Percentiles rank a stretch among this genome's conserved stretches.
These are phyloP conservation scores for Streblospio benedicti DNA, from an alignment of 1,140 invertebrate genomes.

Conservation along the genomic window DNA sequence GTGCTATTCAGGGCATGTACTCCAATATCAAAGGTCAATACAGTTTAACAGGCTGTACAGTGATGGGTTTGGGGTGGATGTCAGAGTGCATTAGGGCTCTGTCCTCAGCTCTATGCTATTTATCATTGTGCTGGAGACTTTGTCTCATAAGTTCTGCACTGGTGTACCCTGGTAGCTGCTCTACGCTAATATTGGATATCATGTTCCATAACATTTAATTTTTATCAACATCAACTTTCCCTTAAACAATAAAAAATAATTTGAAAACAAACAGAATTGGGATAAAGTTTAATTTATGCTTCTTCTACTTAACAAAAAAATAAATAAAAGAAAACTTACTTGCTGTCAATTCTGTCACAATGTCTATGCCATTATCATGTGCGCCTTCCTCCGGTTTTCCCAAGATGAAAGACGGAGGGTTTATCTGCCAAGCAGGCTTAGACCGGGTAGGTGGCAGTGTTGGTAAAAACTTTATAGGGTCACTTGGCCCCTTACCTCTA, in stretches of 20 bases:
- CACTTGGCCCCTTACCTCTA: conserved; percentile 42
- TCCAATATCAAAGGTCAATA: too few relatives aligned
- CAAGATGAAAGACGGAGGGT: conserved; percentile 37
- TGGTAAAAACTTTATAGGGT: conserved; percentile 43
- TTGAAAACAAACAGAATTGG: too few relatives aligned
- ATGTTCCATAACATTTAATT: background rate
- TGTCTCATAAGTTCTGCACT: background rate
- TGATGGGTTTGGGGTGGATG: too few relatives aligned
- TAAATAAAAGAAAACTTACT: conserved; percentile 26
- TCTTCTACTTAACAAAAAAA: background rate
- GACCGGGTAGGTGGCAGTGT: conserved; percentile 39
- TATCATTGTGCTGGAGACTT: too few relatives aligned
- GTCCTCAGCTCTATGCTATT: too few relatives aligned
- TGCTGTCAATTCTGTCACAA: conserved; percentile 37
- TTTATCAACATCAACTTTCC: too few relatives aligned
- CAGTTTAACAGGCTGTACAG: too few relatives aligned
- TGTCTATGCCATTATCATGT: conserved; percentile 30
- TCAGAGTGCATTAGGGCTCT: too few relatives aligned
- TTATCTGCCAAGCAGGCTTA: conserved; percentile 42
- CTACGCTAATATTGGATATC: background rate
- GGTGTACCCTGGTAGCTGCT: background rate
- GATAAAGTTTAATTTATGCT: background rate
- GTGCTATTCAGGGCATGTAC: too few relatives aligned
- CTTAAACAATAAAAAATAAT: too few relatives aligned
- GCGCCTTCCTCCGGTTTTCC: conserved; percentile 30